A percentile compares a stretch with the other conserved stretches of the same genome.
phyloP scores from a whole-genome alignment of 2,797 vertebrate genomes.

The Poeciliopsis infans region DNA sequence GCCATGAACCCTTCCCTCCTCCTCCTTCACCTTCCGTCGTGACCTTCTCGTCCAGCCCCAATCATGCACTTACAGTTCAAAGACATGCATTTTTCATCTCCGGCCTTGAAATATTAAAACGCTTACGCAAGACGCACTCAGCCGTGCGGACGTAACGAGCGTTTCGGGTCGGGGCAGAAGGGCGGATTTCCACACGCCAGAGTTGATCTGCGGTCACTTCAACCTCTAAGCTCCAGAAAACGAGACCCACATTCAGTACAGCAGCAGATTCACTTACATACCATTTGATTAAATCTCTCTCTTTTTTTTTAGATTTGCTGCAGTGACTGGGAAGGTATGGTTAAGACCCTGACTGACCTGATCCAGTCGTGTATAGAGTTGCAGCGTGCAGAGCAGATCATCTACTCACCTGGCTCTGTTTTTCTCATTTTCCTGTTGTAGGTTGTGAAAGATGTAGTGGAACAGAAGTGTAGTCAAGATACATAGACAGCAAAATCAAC shows the following conservation, averaged over 20 bases:
- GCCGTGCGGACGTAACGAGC: constrained; percentile 55
- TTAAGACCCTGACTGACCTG: not conserved
- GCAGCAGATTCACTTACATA: not conserved
- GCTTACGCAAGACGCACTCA: constrained; percentile 78
- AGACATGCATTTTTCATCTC: constrained; percentile 77
- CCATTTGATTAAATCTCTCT: not conserved
- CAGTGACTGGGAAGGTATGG: not conserved
- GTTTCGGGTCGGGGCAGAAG: constrained; percentile 63
- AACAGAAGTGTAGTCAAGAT: not conserved
- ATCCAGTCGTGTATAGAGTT: not conserved
- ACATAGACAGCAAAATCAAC: not conserved
- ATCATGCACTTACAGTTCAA: constrained; percentile 68
- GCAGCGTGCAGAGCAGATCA: not conserved
- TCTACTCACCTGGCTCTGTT: not conserved
- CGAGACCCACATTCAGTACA: constrained; percentile 5
- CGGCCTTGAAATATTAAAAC: constrained; percentile 79
- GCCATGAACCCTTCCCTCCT: constrained; percentile 8
- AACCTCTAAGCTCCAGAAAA: constrained; percentile 23
- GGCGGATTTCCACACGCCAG: constrained; percentile 51
- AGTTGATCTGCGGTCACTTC: constrained; percentile 44
- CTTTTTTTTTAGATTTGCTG: not conserved
- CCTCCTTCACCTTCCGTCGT: constrained; percentile 52
- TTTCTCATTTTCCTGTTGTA: not conserved
- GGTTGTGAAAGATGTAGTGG: not conserved
- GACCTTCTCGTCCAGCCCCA: constrained; percentile 43